phyloP scores from a whole-genome alignment of 2,797 vertebrate genomes.

The Iguana delicatissima region DNA sequence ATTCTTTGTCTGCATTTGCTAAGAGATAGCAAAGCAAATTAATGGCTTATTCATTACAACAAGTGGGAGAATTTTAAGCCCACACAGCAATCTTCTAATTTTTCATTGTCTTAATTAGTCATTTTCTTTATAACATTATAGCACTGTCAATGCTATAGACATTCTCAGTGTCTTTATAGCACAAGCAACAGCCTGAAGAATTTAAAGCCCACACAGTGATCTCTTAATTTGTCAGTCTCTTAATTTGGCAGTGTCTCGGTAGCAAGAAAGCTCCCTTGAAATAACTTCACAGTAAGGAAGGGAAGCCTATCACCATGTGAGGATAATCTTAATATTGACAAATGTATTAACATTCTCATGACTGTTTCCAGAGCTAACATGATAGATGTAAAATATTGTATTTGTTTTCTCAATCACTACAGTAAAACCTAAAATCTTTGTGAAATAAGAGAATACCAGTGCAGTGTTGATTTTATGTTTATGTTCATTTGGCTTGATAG shows the following conservation, averaged over 20 bases:
- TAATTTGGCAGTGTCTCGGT: constrained; percentile 32
- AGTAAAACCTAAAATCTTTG: constrained; percentile 20
- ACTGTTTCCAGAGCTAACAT: constrained; percentile 28
- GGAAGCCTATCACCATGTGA: constrained; percentile 45
- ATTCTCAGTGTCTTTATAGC: no score
- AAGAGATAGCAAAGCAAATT: not conserved
- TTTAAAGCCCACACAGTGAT: constrained; percentile 38
- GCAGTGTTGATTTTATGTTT: constrained; percentile 32
- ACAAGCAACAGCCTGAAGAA: not conserved
- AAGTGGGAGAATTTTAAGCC: constrained; percentile 53
- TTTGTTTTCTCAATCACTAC: constrained; percentile 41
- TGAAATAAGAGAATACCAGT: constrained; percentile 14
- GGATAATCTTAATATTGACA: constrained; percentile 59
- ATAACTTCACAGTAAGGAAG: not conserved
- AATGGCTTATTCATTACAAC: constrained; percentile 6
- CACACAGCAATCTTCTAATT: constrained; percentile 20
- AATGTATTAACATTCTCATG: constrained; percentile 57
- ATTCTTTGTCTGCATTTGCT: constrained; percentile 37
- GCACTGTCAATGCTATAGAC: no score
- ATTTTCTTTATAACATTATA: constrained; percentile 2
- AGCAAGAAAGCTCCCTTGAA: constrained; percentile 2
- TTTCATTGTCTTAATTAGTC: constrained; percentile 37
- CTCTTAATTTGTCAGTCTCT: constrained; percentile 44
- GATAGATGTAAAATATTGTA: constrained; percentile 45
- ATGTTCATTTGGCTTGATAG: constrained; percentile 43